Evolutionary conservation across 2,888 invertebrate species (phyloP).

Genomic region (Pyrrhosoma nymphula): DNA sequence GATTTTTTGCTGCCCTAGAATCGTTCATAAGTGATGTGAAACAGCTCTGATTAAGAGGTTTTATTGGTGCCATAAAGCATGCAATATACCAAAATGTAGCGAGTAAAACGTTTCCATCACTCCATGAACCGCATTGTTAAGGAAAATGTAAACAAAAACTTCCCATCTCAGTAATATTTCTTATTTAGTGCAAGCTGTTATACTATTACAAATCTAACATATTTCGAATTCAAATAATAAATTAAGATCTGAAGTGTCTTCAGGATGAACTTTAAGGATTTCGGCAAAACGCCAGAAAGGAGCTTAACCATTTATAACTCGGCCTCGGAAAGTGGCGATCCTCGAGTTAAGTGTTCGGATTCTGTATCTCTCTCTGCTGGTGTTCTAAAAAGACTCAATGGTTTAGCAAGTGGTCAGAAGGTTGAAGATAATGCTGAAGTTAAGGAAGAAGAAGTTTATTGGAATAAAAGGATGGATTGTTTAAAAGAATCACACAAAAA

Average conservation of each 20-base stretch:
- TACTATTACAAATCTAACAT: not conserved
- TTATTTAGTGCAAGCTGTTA: not conserved
- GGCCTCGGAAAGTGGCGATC: not conserved
- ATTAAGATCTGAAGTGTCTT: not conserved
- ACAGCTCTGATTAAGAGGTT: no score
- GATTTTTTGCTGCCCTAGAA: no score
- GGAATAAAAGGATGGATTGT: conserved; percentile 16
- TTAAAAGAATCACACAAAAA: not conserved
- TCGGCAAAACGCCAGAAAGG: not conserved
- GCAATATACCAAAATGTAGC: no score
- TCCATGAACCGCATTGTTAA: not conserved
- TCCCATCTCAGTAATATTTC: no score
- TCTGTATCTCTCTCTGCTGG: not conserved
- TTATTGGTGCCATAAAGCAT: no score
- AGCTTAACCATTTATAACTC: not conserved
- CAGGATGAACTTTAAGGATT: not conserved
- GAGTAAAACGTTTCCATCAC: not conserved
- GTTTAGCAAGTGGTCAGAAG: not conserved
- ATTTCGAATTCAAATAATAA: not conserved
- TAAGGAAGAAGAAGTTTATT: conserved; percentile 41
- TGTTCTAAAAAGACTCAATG: not conserved
- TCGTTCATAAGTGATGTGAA: no score
- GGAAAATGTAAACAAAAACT: not conserved
- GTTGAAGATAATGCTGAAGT: not conserved
- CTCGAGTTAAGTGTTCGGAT: not conserved